Evolutionary conservation across 1,140 invertebrate genomes (phyloP), one percentile per base, ranked within the genome.

Genomic region (Drosophila melanogaster): DNA sequence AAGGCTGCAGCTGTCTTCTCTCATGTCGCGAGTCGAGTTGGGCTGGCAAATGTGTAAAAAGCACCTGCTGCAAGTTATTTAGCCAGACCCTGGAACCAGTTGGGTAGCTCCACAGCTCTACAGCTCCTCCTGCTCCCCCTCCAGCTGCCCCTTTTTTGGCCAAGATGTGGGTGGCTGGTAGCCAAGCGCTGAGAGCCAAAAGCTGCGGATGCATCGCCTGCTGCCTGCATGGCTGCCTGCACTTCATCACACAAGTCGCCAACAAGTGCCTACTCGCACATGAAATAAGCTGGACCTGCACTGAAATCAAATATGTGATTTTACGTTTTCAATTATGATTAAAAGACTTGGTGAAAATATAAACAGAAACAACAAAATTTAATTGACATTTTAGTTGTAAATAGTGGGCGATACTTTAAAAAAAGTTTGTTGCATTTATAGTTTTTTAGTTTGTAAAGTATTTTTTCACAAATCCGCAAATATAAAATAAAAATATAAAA

Each of bases 31-130:
- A 71, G 75, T 70, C 83, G 79, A 71, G 75, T 67, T 84, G 66
- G 62, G 76, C 72, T 73, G 76, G 75, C 64, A 73, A 87, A 87
- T 77, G 84, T 89, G 84, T 89, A 89, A 89, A 89, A 84, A 89
- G 87, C 84, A 89, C 84, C 84, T 89, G 84, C 84, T 89, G 84
- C 77, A 81, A 89, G 72, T 89, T 89, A 87, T 87, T 89, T 84
- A 84, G 80, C 62, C 79, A 77, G 62, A 46, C 61, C 47, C 75
- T 40, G 53, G 53, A 67, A 57, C 72, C 53, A 55, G 44, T 43
- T 40, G 24, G 58, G 53, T 46, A 24, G 61, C 76, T 26, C 26
- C 6, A 7, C 26, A 26, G 35, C 33, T 11, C 10, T 2, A 3
- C 10, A 37, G 35, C 37, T 38, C 11, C 11, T 14, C 37, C 35